Base-by-base conservation (phyloP, 2,113 vertebrate genomes). In the Neolamprologus fasciatus region DNA sequence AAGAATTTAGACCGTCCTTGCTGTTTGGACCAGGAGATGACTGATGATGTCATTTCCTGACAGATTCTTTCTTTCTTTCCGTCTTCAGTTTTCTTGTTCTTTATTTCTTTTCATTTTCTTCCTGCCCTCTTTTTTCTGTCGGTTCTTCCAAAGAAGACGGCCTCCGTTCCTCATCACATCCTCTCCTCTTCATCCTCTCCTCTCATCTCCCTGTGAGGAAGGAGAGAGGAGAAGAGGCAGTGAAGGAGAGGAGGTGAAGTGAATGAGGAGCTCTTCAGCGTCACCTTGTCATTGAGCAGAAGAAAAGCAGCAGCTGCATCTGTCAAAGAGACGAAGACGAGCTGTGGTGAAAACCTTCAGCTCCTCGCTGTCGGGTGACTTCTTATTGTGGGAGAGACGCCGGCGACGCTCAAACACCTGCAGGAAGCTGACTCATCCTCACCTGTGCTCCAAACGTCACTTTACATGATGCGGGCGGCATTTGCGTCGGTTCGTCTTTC, bases 401-500 rank as follows among this genome's bases (percentile, higher is more conserved):
- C 14, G 37, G 54, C 12, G 31, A 4, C 1, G 10, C 8, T 40
- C 19, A 71, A 16, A 71, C 78, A 66, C 61, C 35, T 26, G 26
- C 66, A 40, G 50, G 84, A 83, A 31, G 51, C 47, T 47, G 79
- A 82, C 13, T 84, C 82, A 76, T 84, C 51, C 23, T 76, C 50
- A 57, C 35, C 57, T 31, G 71, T 50, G 71, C 23, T 28, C 8
- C 66, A 71, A 71, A 45, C 13, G 2, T 76, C 71, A 17, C 40
- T 17, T 26, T 73, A 73, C 68, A 45, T 10, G 14, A 47, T 26
- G 9, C 5, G 9, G 68, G 66, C 8, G 1, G 68, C 6, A 2
- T 26, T 10, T 17, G 1, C 0, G 0, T 26, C 2, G 9, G 1
- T 45, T 5, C 0, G 0, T 1, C 40, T 76, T 45, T 73, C 68